Evolutionary conservation across 1,140 invertebrate genomes (phyloP).

Genomic region (Diabrotica undecimpunctata): DNA sequence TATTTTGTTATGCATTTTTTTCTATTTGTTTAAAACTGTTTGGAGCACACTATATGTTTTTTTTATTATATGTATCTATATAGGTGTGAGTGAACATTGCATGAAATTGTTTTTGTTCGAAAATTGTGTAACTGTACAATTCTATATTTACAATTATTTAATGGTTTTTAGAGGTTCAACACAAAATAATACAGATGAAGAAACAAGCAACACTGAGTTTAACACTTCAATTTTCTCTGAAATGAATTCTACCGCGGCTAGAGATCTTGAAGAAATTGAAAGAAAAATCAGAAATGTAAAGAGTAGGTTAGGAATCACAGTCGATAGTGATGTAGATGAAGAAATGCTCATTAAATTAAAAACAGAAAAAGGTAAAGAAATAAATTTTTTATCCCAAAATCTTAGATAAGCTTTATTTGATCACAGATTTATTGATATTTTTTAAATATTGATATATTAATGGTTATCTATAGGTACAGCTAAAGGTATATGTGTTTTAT

Average conservation of each 20-base stretch:
- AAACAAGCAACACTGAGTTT: constrained; percentile 24
- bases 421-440: too few relatives aligned
- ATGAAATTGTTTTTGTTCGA: too few relatives aligned
- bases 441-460: too few relatives aligned
- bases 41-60: neutral
- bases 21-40: too few relatives aligned
- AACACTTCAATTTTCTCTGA: constrained; percentile 51
- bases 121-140: too few relatives aligned
- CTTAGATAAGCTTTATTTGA: too few relatives aligned
- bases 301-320: constrained; percentile 51
- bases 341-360: constrained; percentile 58
- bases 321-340: constrained; percentile 55
- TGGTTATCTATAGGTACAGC: too few relatives aligned
- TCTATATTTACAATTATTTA: too few relatives aligned
- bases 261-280: constrained; percentile 55
- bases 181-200: constrained; percentile 41
- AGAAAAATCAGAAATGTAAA: constrained; percentile 54
- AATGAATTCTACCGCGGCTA: constrained; percentile 48
- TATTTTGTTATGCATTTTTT: too few relatives aligned
- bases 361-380: constrained; percentile 42
- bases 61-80: neutral
- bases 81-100: neutral
- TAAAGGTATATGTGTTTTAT: too few relatives aligned
- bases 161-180: neutral
- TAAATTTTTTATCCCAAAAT: neutral